Base-by-base conservation (phyloP, 1,140 invertebrate species). In the Coelopa frigida region DNA sequence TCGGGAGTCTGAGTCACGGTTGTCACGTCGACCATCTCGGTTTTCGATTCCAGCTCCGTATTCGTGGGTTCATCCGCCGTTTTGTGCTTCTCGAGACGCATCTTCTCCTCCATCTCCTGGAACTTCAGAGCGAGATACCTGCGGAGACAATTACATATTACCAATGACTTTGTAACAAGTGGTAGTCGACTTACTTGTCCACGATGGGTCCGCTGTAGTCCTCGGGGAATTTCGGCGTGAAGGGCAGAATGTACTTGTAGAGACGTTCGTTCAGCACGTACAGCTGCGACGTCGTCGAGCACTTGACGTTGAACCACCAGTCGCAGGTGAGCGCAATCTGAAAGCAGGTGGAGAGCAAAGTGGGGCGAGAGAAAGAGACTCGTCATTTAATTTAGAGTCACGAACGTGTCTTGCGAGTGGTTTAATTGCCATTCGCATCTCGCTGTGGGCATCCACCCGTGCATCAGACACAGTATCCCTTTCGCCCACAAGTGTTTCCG, bases 261-360 rank as follows among this genome's bases (percentile, higher is more conserved):
- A 91, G 76, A 32, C 89, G 78, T 59, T 90, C 87, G 52, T 93
- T 93, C 1, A 93, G 70, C 6, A 90, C 87, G 61, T 92, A 93
- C 0, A 89, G 74, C 61, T 89, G 86, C 1, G 85, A 70, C 0
- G 88, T 89, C 3, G 83, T 78, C 18, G 82, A 78, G 63, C 89
- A 93, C 50, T 85, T 80, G 0, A 90, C 87, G 61, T 90, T 92
- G 68, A 89, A 92, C 89, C 89, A 92, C 89, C 89, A 91, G 64
- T 91, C 87, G 54, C 89, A 93, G 0, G 87, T 90, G 11, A 85
- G 60, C 1, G 79, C 77, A 35, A 77, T 74, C 66, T 69, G 3
- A 8, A 27, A 35, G 24, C 5, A 24, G 15, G 15, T n/a, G n/a
- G n/a, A 10, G n/a, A 33, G 17, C n/a, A 33, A 33, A 3, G n/a